Conservation (phyloP, 2,888 invertebrate genomes). For the Pseudococcus longispinus region DNA sequence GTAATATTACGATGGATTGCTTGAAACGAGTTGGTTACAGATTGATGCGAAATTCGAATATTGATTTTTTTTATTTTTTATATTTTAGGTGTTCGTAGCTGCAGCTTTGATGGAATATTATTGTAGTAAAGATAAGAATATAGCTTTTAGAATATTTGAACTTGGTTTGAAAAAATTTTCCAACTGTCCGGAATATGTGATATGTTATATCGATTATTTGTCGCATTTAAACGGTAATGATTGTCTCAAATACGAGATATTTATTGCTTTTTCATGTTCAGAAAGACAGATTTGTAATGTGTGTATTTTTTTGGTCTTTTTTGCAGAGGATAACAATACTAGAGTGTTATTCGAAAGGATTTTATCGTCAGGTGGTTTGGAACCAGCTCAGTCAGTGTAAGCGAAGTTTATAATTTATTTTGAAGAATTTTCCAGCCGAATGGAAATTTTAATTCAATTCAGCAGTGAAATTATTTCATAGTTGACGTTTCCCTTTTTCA, state of each 20-base stretch:
- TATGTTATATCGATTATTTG: slow-evolving; percentile 95
- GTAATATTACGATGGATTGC: slow-evolving; percentile 61
- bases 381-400: slow-evolving; percentile 88
- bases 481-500: slow-evolving; percentile 41
- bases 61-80: neutral
- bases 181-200: slow-evolving; percentile 91
- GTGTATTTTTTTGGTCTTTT: slow-evolving; percentile 49
- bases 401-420: slow-evolving; percentile 60
- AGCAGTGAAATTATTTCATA: neutral
- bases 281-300: neutral
- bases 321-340: slow-evolving; percentile 97
- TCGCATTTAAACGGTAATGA: slow-evolving; percentile 91
- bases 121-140: slow-evolving; percentile 96
- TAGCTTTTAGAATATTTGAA: slow-evolving; percentile 96
- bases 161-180: slow-evolving; percentile 96
- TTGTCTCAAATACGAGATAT: neutral
- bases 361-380: slow-evolving; percentile 87
- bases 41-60: neutral
- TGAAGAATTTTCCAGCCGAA: neutral
- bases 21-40: neutral
- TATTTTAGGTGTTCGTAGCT: slow-evolving; percentile 88
- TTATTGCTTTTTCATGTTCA: too few species aligned
- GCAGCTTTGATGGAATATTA: slow-evolving; percentile 99
- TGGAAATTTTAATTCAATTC: neutral
- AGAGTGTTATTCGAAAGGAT: slow-evolving; percentile 98